A percentile compares a stretch with the other conserved stretches of the same genome.
These are phyloP conservation scores for Mandrillus leucophaeus DNA, from an alignment of 2,113 vertebrate species.

Conservation along the genomic window DNA sequence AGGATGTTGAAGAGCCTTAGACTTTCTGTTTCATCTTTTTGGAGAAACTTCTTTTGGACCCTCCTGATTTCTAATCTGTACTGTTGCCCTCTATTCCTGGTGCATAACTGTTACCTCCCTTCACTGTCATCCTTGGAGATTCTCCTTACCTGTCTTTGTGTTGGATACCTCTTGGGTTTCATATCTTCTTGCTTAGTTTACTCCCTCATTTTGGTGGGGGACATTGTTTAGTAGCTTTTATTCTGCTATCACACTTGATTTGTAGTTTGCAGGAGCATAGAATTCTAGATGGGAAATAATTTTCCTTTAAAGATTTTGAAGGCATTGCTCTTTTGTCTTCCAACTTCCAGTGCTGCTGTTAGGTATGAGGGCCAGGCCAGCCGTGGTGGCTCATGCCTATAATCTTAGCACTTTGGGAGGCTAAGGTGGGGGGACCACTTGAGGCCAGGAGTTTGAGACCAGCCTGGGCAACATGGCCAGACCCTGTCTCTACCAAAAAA, in stretches of 20 bases:
- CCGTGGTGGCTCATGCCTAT: no score
- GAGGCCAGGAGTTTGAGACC: no score
- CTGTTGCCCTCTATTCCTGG: neutral
- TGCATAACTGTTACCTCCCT: neutral
- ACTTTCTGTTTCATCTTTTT: neutral
- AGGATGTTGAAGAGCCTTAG: neutral
- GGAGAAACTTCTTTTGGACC: neutral
- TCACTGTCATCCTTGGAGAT: neutral
- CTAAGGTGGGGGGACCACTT: no score
- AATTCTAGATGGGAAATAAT: neutral
- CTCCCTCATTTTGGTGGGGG: neutral
- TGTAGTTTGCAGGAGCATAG: neutral
- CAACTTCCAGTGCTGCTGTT: neutral
- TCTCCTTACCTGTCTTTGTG: neutral
- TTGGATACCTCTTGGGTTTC: neutral
- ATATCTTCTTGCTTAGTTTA: neutral
- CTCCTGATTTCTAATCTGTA: neutral
- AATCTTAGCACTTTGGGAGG: no score
- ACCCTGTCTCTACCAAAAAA: no score
- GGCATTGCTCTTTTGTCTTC: neutral
- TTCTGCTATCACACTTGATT: neutral
- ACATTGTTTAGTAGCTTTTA: neutral
- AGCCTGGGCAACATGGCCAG: no score
- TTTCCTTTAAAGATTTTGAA: conserved; percentile 22
- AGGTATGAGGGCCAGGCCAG: neutral